Evolutionary conservation across 2,888 invertebrate species (phyloP).

Genomic region (Luperina testacea): DNA sequence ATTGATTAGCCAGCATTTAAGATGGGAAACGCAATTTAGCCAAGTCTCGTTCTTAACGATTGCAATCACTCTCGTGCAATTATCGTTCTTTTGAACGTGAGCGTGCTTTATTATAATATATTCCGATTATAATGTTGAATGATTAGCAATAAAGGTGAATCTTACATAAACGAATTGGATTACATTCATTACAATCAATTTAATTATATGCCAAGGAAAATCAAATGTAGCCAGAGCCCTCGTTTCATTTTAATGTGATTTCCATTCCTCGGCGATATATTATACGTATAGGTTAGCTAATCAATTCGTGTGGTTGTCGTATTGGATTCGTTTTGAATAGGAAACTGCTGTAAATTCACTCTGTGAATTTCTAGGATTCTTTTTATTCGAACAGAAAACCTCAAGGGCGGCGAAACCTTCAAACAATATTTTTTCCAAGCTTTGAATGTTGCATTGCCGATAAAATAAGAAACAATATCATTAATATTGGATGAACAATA

Average conservation of each 20-base stretch:
- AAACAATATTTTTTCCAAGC: not conserved
- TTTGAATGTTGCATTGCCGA: not conserved
- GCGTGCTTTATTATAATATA: conserved; percentile 6
- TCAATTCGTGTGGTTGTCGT: conserved; percentile 1
- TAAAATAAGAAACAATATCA: not conserved
- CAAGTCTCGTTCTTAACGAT: not conserved
- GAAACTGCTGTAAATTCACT: not conserved
- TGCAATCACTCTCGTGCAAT: conserved; percentile 15
- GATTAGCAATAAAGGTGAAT: conserved; percentile 5
- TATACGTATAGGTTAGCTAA: not conserved
- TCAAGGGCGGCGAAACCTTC: not conserved
- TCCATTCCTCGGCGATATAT: not conserved
- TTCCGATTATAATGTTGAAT: conserved; percentile 10
- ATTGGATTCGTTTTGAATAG: not conserved
- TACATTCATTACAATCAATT: conserved; percentile 10
- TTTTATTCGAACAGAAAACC: not conserved
- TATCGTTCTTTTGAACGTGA: not conserved
- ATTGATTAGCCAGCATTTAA: not conserved
- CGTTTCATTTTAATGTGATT: conserved; percentile 24
- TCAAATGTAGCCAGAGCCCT: conserved; percentile 5
- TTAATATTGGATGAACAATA: not conserved
- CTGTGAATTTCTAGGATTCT: not conserved
- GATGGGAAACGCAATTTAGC: not conserved
- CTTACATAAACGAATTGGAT: conserved; percentile 11
- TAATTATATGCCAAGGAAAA: conserved; percentile 3